Conservation (phyloP, 2,888 invertebrate species). For the Helobdella robusta region DNA sequence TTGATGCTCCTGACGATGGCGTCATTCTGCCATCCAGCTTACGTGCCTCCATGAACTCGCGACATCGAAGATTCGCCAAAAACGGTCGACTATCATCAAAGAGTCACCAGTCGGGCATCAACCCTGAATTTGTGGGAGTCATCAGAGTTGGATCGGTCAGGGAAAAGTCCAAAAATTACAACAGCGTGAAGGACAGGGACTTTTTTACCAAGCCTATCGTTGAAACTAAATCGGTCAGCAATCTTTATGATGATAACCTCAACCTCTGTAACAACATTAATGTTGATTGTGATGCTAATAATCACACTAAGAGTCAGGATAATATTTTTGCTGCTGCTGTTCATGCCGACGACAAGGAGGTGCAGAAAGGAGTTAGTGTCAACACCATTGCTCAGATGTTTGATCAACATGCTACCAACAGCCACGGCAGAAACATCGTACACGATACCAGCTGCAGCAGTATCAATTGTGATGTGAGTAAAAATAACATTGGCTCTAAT, state of each 20-base stretch:
- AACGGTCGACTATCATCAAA: neutral
- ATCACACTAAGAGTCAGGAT: no score
- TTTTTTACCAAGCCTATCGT: neutral
- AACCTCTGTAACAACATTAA: no score
- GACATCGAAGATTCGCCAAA: constrained; percentile 15
- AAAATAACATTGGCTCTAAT: neutral
- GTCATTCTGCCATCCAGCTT: constrained; percentile 35
- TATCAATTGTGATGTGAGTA: neutral
- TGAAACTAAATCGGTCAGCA: no score
- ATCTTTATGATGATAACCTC: no score
- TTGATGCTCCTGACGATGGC: constrained; percentile 33
- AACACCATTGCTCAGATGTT: neutral
- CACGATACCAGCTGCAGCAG: neutral
- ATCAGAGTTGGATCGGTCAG: constrained; percentile 20
- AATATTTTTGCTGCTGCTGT: no score
- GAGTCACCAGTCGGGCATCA: constrained; percentile 1
- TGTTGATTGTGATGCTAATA: no score
- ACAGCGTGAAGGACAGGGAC: neutral
- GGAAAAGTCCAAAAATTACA: constrained; percentile 13
- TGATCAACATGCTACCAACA: neutral
- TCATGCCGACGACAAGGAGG: neutral
- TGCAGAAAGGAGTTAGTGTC: neutral
- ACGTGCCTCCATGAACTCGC: constrained; percentile 32
- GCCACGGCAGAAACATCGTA: neutral
- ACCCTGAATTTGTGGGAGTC: constrained; percentile 16